These are phyloP conservation scores for Sphenodon punctatus DNA, from an alignment of 2,797 vertebrate species.

Conservation along the genomic window DNA sequence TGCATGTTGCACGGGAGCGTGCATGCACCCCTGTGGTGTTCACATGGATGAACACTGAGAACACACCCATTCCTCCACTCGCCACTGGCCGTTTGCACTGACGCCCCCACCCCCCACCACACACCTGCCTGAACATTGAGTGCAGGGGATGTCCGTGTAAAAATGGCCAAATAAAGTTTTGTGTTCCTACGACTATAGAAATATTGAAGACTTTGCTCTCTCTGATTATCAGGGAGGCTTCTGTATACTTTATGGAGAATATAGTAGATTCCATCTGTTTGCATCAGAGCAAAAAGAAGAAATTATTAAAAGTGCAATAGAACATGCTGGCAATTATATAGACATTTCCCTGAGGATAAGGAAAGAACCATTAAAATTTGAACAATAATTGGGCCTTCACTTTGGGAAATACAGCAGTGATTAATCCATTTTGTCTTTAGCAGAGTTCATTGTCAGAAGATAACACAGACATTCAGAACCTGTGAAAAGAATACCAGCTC, in stretches of 20 bases:
- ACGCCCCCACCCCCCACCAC: no score
- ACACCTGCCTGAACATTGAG: no score
- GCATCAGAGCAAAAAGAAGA: conserved; percentile 96
- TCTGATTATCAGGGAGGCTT: conserved; percentile 96
- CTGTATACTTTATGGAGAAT: conserved; percentile 95
- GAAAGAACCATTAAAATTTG: conserved; percentile 91
- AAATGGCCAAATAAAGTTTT: conserved; percentile 91
- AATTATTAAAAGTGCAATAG: conserved; percentile 94
- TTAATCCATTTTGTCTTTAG: conserved; percentile 96
- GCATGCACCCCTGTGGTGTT: no score
- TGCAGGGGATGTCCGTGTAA: no score
- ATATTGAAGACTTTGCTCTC: conserved; percentile 94
- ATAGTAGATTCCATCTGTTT: conserved; percentile 97
- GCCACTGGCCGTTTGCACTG: no score
- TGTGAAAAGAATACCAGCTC: conserved; percentile 89
- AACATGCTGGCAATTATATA: conserved; percentile 96
- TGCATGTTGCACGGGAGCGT: no score
- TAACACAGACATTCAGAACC: conserved; percentile 93
- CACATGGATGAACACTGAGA: no score
- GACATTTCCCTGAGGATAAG: conserved; percentile 91
- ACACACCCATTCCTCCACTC: no score
- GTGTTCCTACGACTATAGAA: conserved; percentile 97
- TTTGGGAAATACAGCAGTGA: conserved; percentile 97
- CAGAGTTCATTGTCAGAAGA: conserved; percentile 96
- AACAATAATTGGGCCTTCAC: conserved; percentile 87